These are phyloP conservation scores for Protophormia terraenovae DNA, from an alignment of 2,888 invertebrate genomes.

Conservation along the genomic window DNA sequence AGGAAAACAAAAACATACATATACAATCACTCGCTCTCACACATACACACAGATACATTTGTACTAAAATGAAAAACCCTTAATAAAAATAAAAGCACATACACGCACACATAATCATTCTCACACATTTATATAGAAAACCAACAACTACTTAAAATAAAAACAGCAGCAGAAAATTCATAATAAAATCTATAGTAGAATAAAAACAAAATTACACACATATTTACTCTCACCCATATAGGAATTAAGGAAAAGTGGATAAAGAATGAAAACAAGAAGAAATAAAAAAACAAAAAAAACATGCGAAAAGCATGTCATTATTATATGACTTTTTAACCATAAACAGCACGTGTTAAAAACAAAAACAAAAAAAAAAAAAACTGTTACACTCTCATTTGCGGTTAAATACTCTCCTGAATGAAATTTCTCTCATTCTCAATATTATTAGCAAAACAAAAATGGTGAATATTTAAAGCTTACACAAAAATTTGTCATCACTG, in stretches of 20 bases:
- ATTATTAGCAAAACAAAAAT: background rate
- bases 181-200: slow-evolving; percentile 9
- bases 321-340: slow-evolving; percentile 32
- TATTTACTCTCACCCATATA: background rate
- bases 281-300: slow-evolving; percentile 29
- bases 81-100: slow-evolving; percentile 3
- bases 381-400: slow-evolving; percentile 3
- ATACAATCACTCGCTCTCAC: slow-evolving; percentile 28
- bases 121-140: background rate
- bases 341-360: slow-evolving; percentile 59
- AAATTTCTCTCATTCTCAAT: slow-evolving; percentile 2
- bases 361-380: slow-evolving; percentile 50
- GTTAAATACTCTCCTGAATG: background rate
- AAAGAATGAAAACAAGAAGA: background rate
- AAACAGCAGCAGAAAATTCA: slow-evolving; percentile 18
- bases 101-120: background rate
- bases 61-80: background rate
- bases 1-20: slow-evolving; percentile 57
- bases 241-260: background rate
- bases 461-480: slow-evolving; percentile 20
- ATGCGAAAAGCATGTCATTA: slow-evolving; percentile 46
- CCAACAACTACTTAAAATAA: background rate
- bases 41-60: slow-evolving; percentile 9
- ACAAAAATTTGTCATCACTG: background rate
- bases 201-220: slow-evolving; percentile 6